Conservation (phyloP, 2,113 vertebrate genomes). For the Notarius lentiginosus region DNA sequence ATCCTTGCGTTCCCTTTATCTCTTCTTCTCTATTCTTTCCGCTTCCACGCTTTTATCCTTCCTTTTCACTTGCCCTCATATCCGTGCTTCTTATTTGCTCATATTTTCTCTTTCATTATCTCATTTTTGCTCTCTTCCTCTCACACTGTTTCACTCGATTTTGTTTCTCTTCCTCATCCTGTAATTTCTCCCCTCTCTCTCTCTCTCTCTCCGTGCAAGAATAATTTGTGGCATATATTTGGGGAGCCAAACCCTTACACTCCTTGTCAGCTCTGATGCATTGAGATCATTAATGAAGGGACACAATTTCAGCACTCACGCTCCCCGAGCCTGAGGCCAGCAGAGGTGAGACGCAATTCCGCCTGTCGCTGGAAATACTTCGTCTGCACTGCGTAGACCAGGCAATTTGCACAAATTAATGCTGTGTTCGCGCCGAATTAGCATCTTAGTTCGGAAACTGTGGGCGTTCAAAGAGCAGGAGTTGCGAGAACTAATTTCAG, state of each 20-base stretch:
- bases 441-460: conserved; percentile 4
- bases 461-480: background rate
- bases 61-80: background rate
- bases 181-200: conserved; percentile 27
- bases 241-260: conserved; percentile 29
- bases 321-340: conserved; percentile 48
- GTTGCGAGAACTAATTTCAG: conserved; percentile 14
- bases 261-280: conserved; percentile 50
- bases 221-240: conserved; percentile 22
- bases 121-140: background rate
- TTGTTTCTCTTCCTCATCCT: conserved; percentile 12
- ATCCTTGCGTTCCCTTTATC: background rate
- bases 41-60: background rate
- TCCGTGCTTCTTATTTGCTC: background rate
- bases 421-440: conserved; percentile 36
- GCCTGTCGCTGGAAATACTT: conserved; percentile 45
- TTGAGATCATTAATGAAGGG: conserved; percentile 55
- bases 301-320: conserved; percentile 57
- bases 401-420: conserved; percentile 47
- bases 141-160: background rate
- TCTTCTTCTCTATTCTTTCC: background rate
- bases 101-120: background rate
- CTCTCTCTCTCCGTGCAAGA: background rate
- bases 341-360: conserved; percentile 51
- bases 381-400: conserved; percentile 41